Evolutionary conservation across 2,113 vertebrate genomes (phyloP).

Genomic region (Hypanus sabinus): DNA sequence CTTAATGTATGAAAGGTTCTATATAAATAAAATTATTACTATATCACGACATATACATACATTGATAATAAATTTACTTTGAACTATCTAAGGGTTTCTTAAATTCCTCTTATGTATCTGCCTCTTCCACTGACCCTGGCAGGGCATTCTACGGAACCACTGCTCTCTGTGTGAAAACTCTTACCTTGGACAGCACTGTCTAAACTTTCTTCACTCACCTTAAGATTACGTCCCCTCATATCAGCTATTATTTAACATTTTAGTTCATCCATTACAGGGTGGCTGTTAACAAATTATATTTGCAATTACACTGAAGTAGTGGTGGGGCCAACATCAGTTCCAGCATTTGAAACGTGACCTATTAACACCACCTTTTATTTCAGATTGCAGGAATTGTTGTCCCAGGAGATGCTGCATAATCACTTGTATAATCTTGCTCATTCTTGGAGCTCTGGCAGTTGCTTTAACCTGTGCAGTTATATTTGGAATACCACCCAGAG

Average conservation of each 20-base stretch:
- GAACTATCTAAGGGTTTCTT: too few relatives aligned
- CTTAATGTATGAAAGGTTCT: too few relatives aligned
- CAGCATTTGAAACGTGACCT: slow-evolving; percentile 16
- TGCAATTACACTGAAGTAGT: slow-evolving; percentile 14
- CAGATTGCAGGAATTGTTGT: slow-evolving; percentile 41
- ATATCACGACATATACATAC: too few relatives aligned
- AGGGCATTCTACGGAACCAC: too few relatives aligned
- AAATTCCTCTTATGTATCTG: too few relatives aligned
- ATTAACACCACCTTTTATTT: background rate
- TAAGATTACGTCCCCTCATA: too few relatives aligned
- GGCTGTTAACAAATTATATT: background rate
- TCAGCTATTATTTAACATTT: background rate
- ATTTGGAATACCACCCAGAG: slow-evolving; percentile 40
- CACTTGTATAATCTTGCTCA: slow-evolving; percentile 37
- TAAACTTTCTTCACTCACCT: too few relatives aligned
- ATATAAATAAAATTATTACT: too few relatives aligned
- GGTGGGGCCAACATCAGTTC: background rate
- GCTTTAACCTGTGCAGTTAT: slow-evolving; percentile 39
- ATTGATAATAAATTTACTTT: too few relatives aligned
- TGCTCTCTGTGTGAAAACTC: too few relatives aligned
- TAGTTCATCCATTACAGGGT: background rate
- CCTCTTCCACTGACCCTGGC: too few relatives aligned
- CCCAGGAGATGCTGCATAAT: slow-evolving; percentile 38
- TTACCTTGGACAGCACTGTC: too few relatives aligned
- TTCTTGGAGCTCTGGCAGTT: slow-evolving; percentile 35